Conservation (phyloP, 2,113 vertebrate species). For the Bettongia penicillata region DNA sequence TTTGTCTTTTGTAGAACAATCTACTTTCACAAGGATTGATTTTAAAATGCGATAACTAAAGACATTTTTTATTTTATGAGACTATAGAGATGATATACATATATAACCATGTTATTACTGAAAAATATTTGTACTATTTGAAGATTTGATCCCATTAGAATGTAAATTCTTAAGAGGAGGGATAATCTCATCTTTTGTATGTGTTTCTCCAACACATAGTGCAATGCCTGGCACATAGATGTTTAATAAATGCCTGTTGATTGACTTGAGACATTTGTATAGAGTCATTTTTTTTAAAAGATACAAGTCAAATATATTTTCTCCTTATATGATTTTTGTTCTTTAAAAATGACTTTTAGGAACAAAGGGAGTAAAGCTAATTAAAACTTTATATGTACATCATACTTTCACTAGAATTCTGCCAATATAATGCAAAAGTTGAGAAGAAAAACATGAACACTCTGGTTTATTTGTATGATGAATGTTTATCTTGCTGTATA, state of each 20-base stretch:
- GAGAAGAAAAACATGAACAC: not conserved
- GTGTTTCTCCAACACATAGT: not conserved
- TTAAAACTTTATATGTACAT: conserved; percentile 7
- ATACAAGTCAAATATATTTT: not conserved
- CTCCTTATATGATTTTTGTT: not conserved
- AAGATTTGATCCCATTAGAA: not conserved
- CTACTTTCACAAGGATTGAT: not conserved
- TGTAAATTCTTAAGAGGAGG: not conserved
- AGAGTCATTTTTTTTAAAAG: conserved; percentile 14
- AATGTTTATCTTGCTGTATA: conserved; percentile 21
- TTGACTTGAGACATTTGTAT: not conserved
- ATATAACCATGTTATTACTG: not conserved
- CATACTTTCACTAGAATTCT: conserved; percentile 24
- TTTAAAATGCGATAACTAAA: not conserved
- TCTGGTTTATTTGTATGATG: conserved; percentile 32
- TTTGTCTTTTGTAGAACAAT: not conserved
- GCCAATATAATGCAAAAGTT: not conserved
- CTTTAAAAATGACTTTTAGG: conserved; percentile 17
- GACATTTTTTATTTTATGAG: not conserved
- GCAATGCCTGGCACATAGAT: not conserved
- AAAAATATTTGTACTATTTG: not conserved
- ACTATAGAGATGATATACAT: not conserved
- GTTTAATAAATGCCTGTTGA: not conserved
- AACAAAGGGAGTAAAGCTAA: conserved; percentile 38
- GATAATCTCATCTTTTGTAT: not conserved